A percentile compares a stretch with the other conserved stretches of the same genome.
phyloP scores from a whole-genome alignment of 2,113 vertebrate genomes.

The Archilochus colubris region DNA sequence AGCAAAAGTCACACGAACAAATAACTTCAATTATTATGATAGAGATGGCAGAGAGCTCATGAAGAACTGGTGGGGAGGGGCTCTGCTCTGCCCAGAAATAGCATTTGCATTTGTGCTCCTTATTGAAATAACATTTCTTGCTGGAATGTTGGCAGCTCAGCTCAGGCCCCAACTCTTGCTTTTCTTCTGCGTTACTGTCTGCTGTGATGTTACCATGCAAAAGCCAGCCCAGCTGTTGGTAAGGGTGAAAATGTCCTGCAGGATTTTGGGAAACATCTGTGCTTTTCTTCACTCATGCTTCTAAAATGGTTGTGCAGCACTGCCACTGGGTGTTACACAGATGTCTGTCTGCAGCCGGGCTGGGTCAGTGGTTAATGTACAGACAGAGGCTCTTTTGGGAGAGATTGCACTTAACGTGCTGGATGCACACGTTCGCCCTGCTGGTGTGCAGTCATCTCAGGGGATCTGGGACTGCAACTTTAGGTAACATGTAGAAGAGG shows the following conservation, averaged over 20 bases:
- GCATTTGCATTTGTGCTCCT: background rate
- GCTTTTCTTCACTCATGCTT: background rate
- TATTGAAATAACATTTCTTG: background rate
- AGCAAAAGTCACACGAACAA: background rate
- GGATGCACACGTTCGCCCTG: background rate
- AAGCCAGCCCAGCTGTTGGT: constrained; percentile 16
- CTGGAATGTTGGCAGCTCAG: background rate
- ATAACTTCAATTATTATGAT: background rate
- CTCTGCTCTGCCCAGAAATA: background rate
- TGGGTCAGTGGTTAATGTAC: background rate
- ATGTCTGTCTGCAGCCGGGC: background rate
- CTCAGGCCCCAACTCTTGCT: background rate
- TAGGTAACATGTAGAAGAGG: background rate
- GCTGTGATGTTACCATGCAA: constrained; percentile 5
- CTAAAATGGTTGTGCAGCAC: background rate
- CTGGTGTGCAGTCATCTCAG: background rate
- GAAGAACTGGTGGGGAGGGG: background rate
- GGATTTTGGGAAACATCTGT: constrained; percentile 33
- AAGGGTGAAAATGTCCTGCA: background rate
- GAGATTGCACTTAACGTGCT: background rate
- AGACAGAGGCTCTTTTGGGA: background rate
- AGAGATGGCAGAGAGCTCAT: background rate
- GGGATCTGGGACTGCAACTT: background rate
- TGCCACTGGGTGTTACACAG: background rate
- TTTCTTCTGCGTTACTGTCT: background rate